Conservation (phyloP, 2,888 invertebrate genomes). For the Lepidochitona cinerea region DNA sequence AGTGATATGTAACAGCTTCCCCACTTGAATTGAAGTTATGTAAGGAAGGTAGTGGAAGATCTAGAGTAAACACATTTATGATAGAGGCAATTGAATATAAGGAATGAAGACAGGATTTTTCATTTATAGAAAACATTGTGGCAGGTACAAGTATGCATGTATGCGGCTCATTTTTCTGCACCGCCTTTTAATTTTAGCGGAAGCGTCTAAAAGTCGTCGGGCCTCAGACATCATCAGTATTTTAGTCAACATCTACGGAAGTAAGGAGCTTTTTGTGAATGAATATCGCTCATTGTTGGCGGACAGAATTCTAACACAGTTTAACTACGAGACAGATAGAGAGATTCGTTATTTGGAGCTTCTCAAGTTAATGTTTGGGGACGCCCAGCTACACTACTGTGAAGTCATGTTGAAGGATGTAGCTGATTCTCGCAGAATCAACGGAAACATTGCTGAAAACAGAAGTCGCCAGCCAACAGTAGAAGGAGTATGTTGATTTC, state of each 20-base stretch:
- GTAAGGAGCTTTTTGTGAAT: conserved; percentile 97
- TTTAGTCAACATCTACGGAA: conserved; percentile 98
- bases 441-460: conserved; percentile 74
- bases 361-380: conserved; percentile 92
- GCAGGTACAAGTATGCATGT: no score
- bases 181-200: conserved; percentile 69
- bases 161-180: neutral
- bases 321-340: conserved; percentile 82
- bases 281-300: conserved; percentile 96
- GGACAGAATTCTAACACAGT: conserved; percentile 79
- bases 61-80: no score
- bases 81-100: no score
- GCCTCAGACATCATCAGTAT: conserved; percentile 96
- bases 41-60: no score
- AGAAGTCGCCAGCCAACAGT: no score
- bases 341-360: conserved; percentile 86
- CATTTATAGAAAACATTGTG: no score
- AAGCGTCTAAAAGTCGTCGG: conserved; percentile 76
- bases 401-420: conserved; percentile 99
- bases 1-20: no score
- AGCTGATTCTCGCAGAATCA: conserved; percentile 94
- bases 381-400: conserved; percentile 95
- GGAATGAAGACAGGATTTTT: no score
- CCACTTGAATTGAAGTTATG: no score
- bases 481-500: no score